Base-by-base conservation (phyloP, 2,113 vertebrate species). In the Eidolon helvum region DNA sequence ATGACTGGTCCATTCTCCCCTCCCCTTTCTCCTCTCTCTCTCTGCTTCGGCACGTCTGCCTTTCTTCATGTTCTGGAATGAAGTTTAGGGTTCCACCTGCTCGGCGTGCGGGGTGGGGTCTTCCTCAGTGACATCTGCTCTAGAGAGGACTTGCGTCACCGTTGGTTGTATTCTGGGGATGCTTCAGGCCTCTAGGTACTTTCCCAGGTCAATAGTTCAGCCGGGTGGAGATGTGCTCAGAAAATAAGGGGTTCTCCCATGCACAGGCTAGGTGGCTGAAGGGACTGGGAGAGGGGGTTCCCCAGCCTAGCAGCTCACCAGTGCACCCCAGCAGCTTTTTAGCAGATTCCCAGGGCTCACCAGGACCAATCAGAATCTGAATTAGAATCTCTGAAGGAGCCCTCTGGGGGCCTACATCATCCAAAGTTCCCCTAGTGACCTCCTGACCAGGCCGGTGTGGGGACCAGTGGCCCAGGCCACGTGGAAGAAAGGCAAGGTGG, bases 1-100 rank as follows among this genome's bases (percentile, higher is more conserved):
- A 38, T 10, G 21, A 0, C 10, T 0, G 2, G 45, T n/a, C 28
- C 63, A 11, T 30, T 16, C 16, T 4, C 35, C 43, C 0, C 8
- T 3, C 15, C 33, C 8, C 5, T 63, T 4, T 2, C 30, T 74
- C 10, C n/a, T 53, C 43, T 68, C 28, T 48, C 40, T 30, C 38
- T 74, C 40, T 19, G 12, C 22, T 75, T 68, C 35, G 69, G 55
- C 71, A 45, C 4, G 10, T 12, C 80, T 38, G 22, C 24, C 30
- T 50, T 72, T 24, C 86, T 61, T 43, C 9, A 7, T 55, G 55
- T 12, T 33, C 65, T 69, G n/a, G 55, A 19, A 24, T 40, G 55
- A 68, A 66, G 48, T 66, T 66, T 2, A 33, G 55, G n/a, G 15
- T 43, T 30, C 30, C 35, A 19, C 38, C 38, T 40, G 8, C 19